Percentiles rank a stretch among this genome's conserved stretches.
phyloP scores from a whole-genome alignment of 2,888 invertebrate genomes.

The Standfussiana lucernea region DNA sequence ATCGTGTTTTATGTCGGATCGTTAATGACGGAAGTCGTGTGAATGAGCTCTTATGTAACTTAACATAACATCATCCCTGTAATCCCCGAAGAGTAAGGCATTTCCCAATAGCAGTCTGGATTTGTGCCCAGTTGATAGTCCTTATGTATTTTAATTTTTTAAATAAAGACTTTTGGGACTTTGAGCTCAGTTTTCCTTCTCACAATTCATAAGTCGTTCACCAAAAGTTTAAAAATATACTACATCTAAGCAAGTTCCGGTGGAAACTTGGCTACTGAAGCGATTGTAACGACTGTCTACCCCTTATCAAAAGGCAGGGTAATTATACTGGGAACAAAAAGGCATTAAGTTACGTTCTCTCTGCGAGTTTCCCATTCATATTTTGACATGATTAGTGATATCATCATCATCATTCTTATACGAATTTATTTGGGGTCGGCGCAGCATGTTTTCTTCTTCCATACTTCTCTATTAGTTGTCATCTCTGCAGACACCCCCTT shows the following conservation, averaged over 20 bases:
- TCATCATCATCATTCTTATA: neutral
- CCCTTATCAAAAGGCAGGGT: constrained; percentile 19
- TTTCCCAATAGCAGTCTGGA: no score
- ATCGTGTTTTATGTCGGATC: no score
- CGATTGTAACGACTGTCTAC: constrained; percentile 37
- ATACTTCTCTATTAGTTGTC: neutral
- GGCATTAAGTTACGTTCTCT: constrained; percentile 24
- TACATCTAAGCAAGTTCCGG: constrained; percentile 9
- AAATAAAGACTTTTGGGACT: constrained; percentile 9
- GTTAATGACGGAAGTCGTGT: no score
- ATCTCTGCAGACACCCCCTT: neutral
- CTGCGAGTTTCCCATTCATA: constrained; percentile 24
- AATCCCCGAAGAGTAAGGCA: no score
- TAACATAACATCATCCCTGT: no score
- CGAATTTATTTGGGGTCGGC: neutral
- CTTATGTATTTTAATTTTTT: neutral
- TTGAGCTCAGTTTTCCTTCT: neutral
- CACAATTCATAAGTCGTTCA: constrained; percentile 17
- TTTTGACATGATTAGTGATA: constrained; percentile 10
- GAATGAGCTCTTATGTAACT: no score
- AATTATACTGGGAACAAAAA: constrained; percentile 51
- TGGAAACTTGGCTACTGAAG: constrained; percentile 29
- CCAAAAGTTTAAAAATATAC: constrained; percentile 27
- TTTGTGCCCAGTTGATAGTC: no score
- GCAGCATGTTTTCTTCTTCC: neutral